phyloP scores from a whole-genome alignment of 2,888 invertebrate genomes.

The Drosophila formosana region DNA sequence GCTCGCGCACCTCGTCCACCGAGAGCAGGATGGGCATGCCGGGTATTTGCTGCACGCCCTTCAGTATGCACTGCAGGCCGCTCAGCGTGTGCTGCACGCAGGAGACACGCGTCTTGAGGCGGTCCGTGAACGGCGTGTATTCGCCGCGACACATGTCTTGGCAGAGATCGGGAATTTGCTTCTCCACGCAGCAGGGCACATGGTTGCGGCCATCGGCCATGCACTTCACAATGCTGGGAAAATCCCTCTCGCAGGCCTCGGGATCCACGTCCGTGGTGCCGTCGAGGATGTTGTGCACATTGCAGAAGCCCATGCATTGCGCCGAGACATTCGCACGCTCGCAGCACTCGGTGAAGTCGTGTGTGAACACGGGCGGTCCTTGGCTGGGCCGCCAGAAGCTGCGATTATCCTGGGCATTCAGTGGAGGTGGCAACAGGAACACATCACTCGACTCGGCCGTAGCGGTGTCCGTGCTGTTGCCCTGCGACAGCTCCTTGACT shows the following conservation, averaged over 20 bases:
- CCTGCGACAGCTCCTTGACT: conserved; percentile 71
- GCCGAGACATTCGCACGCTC: conserved; percentile 89
- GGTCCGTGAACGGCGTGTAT: conserved; percentile 93
- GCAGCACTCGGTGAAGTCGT: conserved; percentile 94
- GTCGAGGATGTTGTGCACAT: conserved; percentile 90
- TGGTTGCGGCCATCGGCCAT: conserved; percentile 94
- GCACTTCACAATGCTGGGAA: conserved; percentile 91
- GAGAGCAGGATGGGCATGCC: conserved; percentile 90
- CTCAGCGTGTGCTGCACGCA: conserved; percentile 93
- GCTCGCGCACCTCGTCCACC: conserved; percentile 90
- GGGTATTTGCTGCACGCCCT: conserved; percentile 90
- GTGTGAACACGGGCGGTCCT: conserved; percentile 86
- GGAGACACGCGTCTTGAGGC: conserved; percentile 93
- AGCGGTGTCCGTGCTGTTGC: conserved; percentile 45
- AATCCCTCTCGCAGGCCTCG: conserved; percentile 92
- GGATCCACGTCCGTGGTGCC: conserved; percentile 92
- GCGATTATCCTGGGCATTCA: conserved; percentile 81
- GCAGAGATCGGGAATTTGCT: conserved; percentile 93
- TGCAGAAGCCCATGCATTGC: conserved; percentile 92
- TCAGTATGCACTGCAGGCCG: conserved; percentile 93
- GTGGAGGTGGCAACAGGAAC: conserved; percentile 79
- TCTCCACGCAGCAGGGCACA: conserved; percentile 93
- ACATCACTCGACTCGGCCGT: conserved; percentile 76
- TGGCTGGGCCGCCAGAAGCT: conserved; percentile 80
- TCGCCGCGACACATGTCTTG: conserved; percentile 94